phyloP scores from a whole-genome alignment of 2,797 vertebrate genomes.

The Agapornis canus region DNA sequence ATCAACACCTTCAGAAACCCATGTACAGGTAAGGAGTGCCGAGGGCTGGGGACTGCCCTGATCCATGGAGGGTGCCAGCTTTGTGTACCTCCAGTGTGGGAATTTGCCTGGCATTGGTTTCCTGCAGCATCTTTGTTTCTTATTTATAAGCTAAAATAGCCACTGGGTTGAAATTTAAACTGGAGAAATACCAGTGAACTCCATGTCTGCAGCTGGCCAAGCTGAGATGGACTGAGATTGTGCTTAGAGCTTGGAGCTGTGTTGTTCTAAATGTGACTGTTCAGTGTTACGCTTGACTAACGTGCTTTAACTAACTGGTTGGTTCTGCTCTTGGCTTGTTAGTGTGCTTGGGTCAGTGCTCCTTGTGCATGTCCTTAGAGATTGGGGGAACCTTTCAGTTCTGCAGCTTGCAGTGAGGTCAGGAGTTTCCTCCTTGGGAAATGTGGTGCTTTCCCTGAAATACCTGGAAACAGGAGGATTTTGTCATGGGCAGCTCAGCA shows the following conservation, averaged over 20 bases:
- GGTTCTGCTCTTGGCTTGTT: rapidly evolving
- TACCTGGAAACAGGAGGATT: rapidly evolving
- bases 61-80: rapidly evolving
- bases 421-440: not conserved
- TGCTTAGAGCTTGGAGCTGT: not conserved
- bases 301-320: not conserved
- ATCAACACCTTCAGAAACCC: rapidly evolving
- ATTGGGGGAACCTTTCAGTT: rapidly evolving
- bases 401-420: rapidly evolving
- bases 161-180: rapidly evolving
- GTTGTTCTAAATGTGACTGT: rapidly evolving
- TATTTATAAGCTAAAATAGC: not conserved
- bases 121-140: rapidly evolving
- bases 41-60: not conserved
- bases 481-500: not conserved
- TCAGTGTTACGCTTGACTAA: rapidly evolving
- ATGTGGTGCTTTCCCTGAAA: rapidly evolving
- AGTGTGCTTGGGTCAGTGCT: not conserved
- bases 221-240: not conserved
- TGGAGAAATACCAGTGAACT: rapidly evolving
- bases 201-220: not conserved
- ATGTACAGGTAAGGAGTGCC: not conserved
- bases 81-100: rapidly evolving
- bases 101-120: rapidly evolving
- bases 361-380: rapidly evolving